phyloP scores from a whole-genome alignment of 2,113 vertebrate species.

The Oreotragus oreotragus region DNA sequence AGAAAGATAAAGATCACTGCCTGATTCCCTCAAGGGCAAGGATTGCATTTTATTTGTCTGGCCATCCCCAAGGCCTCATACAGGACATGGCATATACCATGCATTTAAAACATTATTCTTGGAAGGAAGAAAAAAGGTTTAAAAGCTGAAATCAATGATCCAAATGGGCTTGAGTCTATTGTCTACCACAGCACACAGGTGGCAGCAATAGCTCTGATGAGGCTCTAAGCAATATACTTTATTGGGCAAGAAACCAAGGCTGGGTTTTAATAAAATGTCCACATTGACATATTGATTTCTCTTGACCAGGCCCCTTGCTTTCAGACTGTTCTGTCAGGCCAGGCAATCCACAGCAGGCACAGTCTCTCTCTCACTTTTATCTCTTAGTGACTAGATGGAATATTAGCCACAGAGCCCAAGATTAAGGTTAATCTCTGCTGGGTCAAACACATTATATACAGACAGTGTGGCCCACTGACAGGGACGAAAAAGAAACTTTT shows the following conservation, averaged over 20 bases:
- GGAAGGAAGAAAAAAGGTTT: not conserved
- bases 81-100: not conserved
- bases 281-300: not conserved
- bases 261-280: conserved; percentile 37
- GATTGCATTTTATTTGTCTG: not conserved
- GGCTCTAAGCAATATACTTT: not conserved
- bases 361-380: not conserved
- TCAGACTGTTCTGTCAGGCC: not conserved
- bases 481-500: not conserved
- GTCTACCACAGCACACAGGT: not conserved
- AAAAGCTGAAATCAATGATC: not conserved
- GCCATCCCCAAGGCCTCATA: not conserved
- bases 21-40: not conserved
- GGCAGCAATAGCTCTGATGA: conserved; percentile 9
- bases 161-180: not conserved
- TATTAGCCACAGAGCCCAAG: not conserved
- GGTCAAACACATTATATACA: conserved; percentile 33
- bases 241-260: not conserved
- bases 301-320: conserved; percentile 9
- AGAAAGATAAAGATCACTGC: not conserved
- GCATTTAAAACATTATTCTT: conserved; percentile 7
- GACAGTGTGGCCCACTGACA: not conserved
- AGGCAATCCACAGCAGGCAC: not conserved
- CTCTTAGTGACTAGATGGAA: not conserved
- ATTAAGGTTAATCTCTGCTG: conserved; percentile 31